Evolutionary conservation across 2,888 invertebrate species (phyloP).

Genomic region (Apeira syringaria): DNA sequence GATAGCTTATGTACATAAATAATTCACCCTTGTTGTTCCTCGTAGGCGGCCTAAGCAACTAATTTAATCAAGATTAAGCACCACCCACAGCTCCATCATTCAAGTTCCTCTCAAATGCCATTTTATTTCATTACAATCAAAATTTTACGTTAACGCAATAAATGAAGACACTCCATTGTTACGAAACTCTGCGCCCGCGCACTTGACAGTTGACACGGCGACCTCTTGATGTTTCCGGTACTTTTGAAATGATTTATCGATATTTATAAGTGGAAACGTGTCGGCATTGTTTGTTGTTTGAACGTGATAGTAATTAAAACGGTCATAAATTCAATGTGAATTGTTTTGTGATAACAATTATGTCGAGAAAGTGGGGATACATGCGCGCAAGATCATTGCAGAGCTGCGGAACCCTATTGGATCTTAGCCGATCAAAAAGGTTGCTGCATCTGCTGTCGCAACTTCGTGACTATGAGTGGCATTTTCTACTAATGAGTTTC

Average conservation of each 20-base stretch:
- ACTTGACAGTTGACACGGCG: conserved; percentile 46
- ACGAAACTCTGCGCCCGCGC: conserved; percentile 41
- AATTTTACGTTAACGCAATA: conserved; percentile 9
- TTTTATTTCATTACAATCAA: conserved; percentile 11
- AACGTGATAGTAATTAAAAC: neutral
- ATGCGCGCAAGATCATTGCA: no score
- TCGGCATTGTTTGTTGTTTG: conserved; percentile 36
- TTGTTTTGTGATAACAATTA: neutral
- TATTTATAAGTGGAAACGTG: conserved; percentile 33
- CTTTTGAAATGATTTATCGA: conserved; percentile 45
- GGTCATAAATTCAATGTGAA: conserved; percentile 3
- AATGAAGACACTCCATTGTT: conserved; percentile 32
- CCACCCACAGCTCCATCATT: conserved; percentile 8
- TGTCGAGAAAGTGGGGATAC: conserved; percentile 8
- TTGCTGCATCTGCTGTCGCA: no score
- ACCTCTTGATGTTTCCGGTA: conserved; percentile 52
- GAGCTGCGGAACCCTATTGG: no score
- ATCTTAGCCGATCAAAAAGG: no score
- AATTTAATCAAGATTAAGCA: conserved; percentile 16
- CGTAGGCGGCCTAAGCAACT: conserved; percentile 15
- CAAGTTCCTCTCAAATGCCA: conserved; percentile 10
- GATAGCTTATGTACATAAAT: neutral
- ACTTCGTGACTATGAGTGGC: no score
- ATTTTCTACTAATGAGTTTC: no score
- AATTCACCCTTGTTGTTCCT: neutral